phyloP scores from a whole-genome alignment of 2,888 invertebrate species.

The Panorpa germanica region DNA sequence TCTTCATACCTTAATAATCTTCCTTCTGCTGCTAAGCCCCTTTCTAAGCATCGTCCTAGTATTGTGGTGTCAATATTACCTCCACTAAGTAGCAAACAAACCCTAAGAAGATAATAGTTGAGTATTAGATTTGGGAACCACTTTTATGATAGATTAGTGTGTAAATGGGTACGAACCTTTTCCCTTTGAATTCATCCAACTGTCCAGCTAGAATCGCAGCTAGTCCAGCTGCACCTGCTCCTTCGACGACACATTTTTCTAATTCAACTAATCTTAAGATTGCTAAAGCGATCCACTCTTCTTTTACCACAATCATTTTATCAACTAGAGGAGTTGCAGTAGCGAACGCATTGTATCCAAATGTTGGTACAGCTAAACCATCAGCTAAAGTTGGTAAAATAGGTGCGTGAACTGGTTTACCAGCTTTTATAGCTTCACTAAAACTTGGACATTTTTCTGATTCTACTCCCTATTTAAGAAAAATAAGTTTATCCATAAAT shows the following conservation, averaged over 20 bases:
- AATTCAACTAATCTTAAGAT: slow-evolving; percentile 61
- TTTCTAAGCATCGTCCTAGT: slow-evolving; percentile 69
- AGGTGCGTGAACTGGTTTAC: slow-evolving; percentile 44
- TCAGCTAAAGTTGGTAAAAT: slow-evolving; percentile 67
- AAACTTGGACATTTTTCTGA: slow-evolving; percentile 84
- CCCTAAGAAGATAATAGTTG: slow-evolving; percentile 30
- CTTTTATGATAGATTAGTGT: not conserved
- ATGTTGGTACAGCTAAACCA: slow-evolving; percentile 72
- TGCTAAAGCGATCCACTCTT: slow-evolving; percentile 67
- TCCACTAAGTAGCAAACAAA: slow-evolving; percentile 67
- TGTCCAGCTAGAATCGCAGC: slow-evolving; percentile 71
- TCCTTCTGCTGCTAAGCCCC: slow-evolving; percentile 76
- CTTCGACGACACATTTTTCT: slow-evolving; percentile 82
- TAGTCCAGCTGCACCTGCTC: slow-evolving; percentile 71
- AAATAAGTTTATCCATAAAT: slow-evolving; percentile 4
- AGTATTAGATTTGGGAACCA: slow-evolving; percentile 4
- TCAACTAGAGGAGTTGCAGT: slow-evolving; percentile 57
- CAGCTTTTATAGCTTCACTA: slow-evolving; percentile 45
- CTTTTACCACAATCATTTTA: slow-evolving; percentile 62
- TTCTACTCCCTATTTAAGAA: slow-evolving; percentile 57
- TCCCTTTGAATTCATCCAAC: slow-evolving; percentile 59
- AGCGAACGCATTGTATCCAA: slow-evolving; percentile 68
- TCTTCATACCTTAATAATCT: slow-evolving; percentile 31
- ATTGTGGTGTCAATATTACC: slow-evolving; percentile 89
- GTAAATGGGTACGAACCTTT: slow-evolving; percentile 35